A percentile compares a stretch with the other conserved stretches of the same genome.
Conservation (phyloP, 2,888 invertebrate genomes). For the Chaetogeoica ovagalla region DNA sequence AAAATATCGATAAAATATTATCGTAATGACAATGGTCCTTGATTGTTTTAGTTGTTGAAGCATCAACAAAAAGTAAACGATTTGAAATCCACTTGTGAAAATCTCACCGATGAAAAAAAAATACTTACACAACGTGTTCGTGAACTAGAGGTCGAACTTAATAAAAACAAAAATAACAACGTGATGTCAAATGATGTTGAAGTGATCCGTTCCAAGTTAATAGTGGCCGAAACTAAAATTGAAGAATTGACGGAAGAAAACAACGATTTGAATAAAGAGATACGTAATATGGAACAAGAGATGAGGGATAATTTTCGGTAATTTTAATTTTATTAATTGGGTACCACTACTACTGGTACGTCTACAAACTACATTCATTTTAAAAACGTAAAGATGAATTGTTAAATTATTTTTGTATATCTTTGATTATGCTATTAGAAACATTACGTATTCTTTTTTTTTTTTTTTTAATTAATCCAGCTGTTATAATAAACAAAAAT, state of each 20-base stretch:
- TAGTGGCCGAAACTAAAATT: constrained; percentile 87
- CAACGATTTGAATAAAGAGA: constrained; percentile 89
- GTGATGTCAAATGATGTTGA: constrained; percentile 55
- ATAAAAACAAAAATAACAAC: constrained; percentile 58
- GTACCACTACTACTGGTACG: no score
- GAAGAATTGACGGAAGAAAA: constrained; percentile 96
- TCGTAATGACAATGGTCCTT: constrained; percentile 22
- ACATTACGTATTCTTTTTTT: no score
- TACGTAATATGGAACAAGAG: constrained; percentile 93
- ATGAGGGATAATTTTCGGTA: constrained; percentile 93
- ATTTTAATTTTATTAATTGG: constrained; percentile 1
- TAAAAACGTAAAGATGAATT: not conserved
- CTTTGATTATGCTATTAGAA: no score
- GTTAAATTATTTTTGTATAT: not conserved
- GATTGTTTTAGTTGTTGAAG: constrained; percentile 66
- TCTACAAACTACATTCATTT: not conserved
- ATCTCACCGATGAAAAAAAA: constrained; percentile 77
- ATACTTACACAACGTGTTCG: constrained; percentile 71
- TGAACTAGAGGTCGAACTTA: constrained; percentile 74
- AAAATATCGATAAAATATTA: not conserved
- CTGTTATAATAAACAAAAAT: no score
- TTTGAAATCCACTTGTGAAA: constrained; percentile 77
- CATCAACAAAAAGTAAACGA: constrained; percentile 87
- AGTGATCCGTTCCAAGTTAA: constrained; percentile 76
- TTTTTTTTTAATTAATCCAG: no score